phyloP scores from a whole-genome alignment of 2,888 invertebrate genomes.

The Uloborus plumipes region DNA sequence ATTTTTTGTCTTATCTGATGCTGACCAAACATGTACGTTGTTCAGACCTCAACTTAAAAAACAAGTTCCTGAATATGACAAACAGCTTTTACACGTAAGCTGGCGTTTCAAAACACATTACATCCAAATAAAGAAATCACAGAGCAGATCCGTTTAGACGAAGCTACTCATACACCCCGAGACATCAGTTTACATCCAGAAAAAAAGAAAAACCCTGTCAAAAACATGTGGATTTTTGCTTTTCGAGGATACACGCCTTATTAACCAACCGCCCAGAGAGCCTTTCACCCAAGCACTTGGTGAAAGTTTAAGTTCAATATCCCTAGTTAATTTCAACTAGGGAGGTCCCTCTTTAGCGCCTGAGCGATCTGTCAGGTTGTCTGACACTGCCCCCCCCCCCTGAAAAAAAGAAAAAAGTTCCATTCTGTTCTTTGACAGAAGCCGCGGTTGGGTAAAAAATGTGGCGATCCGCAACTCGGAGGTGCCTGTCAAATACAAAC shows the following conservation, averaged over 20 bases:
- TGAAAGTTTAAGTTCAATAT: conserved; percentile 33
- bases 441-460: conserved; percentile 11
- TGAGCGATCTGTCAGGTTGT: conserved; percentile 35
- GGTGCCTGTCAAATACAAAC: conserved; percentile 21
- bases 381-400: conserved; percentile 5
- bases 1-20: no score
- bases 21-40: no score
- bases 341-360: conserved; percentile 47
- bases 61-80: no score
- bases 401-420: no score
- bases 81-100: not conserved
- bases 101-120: conserved; percentile 27
- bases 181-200: no score
- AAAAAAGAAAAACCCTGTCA: no score
- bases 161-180: no score
- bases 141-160: no score
- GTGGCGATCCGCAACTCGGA: not conserved
- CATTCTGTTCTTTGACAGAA: conserved; percentile 1
- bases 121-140: no score
- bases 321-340: conserved; percentile 21
- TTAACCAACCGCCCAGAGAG: not conserved
- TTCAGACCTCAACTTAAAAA: no score
- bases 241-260: not conserved
- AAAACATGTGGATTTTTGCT: no score
- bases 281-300: not conserved